phyloP scores from a whole-genome alignment of 1,140 invertebrate genomes.

The Homarus americanus region DNA sequence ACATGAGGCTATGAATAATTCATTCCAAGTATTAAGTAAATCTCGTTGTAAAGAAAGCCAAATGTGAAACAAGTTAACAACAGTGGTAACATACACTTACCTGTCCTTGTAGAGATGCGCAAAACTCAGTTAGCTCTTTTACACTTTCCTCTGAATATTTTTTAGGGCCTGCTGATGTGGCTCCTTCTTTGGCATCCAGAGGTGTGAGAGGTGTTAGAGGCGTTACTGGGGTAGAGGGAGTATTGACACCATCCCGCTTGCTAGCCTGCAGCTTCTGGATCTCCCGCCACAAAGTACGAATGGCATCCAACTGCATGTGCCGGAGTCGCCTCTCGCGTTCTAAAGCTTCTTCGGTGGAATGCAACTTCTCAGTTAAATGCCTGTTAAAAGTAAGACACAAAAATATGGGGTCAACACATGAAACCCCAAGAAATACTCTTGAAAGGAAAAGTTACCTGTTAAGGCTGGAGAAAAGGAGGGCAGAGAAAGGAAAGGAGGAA shows the following conservation, averaged over 20 bases:
- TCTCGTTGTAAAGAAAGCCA: too few species aligned
- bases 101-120: conserved; percentile 71
- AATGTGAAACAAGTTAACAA: too few species aligned
- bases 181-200: conserved; percentile 40
- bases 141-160: conserved; percentile 73
- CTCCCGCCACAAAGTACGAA: conserved; percentile 93
- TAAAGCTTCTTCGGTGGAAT: conserved; percentile 87
- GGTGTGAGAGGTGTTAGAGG: conserved; percentile 74
- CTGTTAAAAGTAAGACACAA: too few species aligned
- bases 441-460: too few species aligned
- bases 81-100: conserved; percentile 15
- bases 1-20: too few species aligned
- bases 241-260: conserved; percentile 57
- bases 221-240: conserved; percentile 73
- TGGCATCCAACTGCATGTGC: conserved; percentile 92
- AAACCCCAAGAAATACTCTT: too few species aligned
- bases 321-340: conserved; percentile 92
- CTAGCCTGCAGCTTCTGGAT: conserved; percentile 79
- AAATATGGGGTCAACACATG: too few species aligned
- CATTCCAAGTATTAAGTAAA: too few species aligned
- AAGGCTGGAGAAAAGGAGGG: too few species aligned
- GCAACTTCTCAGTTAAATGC: conserved; percentile 86
- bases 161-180: conserved; percentile 3
- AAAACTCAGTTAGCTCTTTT: conserved; percentile 71
- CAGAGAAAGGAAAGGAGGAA: too few species aligned